These are phyloP conservation scores for Nysson spinosus DNA, from an alignment of 2,888 invertebrate species.

Conservation along the genomic window DNA sequence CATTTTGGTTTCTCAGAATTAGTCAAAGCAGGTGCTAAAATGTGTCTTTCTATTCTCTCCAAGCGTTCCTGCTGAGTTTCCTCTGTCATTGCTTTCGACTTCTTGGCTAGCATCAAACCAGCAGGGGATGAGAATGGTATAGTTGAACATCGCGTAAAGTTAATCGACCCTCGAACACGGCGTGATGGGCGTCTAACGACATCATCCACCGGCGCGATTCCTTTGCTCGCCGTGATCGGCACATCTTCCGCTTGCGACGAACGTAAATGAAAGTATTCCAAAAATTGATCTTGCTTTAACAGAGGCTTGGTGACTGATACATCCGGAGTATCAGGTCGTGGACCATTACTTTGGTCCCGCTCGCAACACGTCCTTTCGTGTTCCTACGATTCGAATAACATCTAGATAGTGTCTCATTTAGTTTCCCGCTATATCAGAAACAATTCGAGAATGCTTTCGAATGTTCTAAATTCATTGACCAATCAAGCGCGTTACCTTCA, in stretches of 20 bases:
- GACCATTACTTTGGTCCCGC: conserved; percentile 72
- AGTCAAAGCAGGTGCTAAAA: conserved; percentile 76
- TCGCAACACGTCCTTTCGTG: conserved; percentile 77
- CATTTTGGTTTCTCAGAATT: conserved; percentile 68
- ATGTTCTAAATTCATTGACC: no score
- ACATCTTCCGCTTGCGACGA: conserved; percentile 44
- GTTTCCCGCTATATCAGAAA: no score
- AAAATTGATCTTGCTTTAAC: conserved; percentile 75
- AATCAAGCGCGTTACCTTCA: conserved; percentile 77
- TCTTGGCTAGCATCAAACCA: conserved; percentile 78
- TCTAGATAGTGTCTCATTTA: no score
- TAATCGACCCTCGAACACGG: conserved; percentile 76
- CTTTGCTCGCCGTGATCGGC: conserved; percentile 18
- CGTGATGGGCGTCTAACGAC: conserved; percentile 69
- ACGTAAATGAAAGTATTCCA: conserved; percentile 78
- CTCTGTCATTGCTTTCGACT: conserved; percentile 77
- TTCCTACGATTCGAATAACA: conserved; percentile 58
- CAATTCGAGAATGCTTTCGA: no score
- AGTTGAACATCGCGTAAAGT: conserved; percentile 77
- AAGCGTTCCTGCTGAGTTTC: conserved; percentile 79
- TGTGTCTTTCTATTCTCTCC: conserved; percentile 79
- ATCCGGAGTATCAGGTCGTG: conserved; percentile 76
- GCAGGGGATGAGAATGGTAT: conserved; percentile 80
- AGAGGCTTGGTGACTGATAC: conserved; percentile 55
- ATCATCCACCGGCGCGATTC: conserved; percentile 19